Base-by-base conservation (phyloP, 2,113 vertebrate species). In the Corydoras maculifer region DNA sequence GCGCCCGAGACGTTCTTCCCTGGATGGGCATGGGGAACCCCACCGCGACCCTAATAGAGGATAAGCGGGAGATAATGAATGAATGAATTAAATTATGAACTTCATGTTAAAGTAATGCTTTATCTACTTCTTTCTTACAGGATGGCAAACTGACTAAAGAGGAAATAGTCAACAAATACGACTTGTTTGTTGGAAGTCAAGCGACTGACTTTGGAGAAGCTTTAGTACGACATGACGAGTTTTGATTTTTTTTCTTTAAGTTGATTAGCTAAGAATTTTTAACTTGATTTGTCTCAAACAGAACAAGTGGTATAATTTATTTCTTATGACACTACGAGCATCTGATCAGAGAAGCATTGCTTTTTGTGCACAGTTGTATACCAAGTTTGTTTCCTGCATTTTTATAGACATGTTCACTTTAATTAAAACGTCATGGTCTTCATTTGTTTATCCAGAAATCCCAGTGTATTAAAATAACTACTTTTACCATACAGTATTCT, bases 111-210 rank as follows among this genome's bases (percentile, higher is more conserved):
- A 43, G 4, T 43, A 43, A 43, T 43, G 4, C 9, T 53, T 50
- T 32, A 51, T 65, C 4, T 25, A 62, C 15, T 58, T 4, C 58
- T 48, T 78, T 48, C 69, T 49, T 82, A 61, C 79, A 97, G 95
- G 93, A 98, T 0, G 92, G 93, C 51, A 93, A 92, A 73, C 87
- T 98, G n/a, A 91, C 87, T 61, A 91, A 87, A 78, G 84, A 92
- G 68, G 95, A 98, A 79, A 93, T 98, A 49, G 84, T 97, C 58
- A 88, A 91, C 68, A 98, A 94, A 67, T 93, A 92, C 1, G 94
- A 97, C 63, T 79, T 96, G 75, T 98, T 96, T 75, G 95, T 97
- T 69, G 95, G 94, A 59, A 98, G 94, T 79, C 94, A 97, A 81
- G 94, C 93, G 78, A 98, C 95, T 49, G 91, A 97, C 82, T 98